These are phyloP conservation scores for Onychomys torridus DNA, from an alignment of 2,797 vertebrate species.

Conservation along the genomic window DNA sequence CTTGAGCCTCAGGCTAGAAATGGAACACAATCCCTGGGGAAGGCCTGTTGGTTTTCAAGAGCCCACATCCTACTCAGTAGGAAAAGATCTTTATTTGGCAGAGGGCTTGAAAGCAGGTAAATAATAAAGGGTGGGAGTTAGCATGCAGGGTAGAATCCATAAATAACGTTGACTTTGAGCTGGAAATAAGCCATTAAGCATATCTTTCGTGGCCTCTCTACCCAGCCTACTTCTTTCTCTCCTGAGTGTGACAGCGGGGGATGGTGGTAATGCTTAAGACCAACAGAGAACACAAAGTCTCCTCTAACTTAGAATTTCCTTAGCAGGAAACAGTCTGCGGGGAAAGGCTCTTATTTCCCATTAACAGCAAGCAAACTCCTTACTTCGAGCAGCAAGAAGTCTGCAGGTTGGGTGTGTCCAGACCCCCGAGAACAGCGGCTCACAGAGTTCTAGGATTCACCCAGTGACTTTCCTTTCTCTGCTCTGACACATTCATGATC, in stretches of 20 bases:
- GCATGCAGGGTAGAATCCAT: neutral
- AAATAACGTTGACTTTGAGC: neutral
- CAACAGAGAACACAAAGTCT: neutral
- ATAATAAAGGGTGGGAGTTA: neutral
- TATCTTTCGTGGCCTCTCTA: neutral
- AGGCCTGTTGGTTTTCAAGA: constrained; percentile 49
- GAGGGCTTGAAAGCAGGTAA: constrained; percentile 21
- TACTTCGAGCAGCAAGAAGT: neutral
- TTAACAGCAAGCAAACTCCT: neutral
- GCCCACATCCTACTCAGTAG: neutral
- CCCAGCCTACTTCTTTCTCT: neutral
- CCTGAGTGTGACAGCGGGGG: neutral
- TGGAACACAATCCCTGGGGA: constrained; percentile 28
- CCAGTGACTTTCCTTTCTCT: neutral
- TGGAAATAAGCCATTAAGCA: neutral
- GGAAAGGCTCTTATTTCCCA: neutral
- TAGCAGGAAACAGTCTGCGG: neutral
- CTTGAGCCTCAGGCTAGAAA: neutral
- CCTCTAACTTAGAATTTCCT: neutral
- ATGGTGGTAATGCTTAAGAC: neutral
- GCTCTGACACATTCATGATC: neutral
- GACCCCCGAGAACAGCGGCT: neutral
- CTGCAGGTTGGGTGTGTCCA: constrained; percentile 24
- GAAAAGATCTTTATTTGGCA: constrained; percentile 33
- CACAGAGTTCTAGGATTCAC: neutral